Evolutionary conservation across 1,140 invertebrate genomes (phyloP).

Genomic region (Hyles vespertilio): DNA sequence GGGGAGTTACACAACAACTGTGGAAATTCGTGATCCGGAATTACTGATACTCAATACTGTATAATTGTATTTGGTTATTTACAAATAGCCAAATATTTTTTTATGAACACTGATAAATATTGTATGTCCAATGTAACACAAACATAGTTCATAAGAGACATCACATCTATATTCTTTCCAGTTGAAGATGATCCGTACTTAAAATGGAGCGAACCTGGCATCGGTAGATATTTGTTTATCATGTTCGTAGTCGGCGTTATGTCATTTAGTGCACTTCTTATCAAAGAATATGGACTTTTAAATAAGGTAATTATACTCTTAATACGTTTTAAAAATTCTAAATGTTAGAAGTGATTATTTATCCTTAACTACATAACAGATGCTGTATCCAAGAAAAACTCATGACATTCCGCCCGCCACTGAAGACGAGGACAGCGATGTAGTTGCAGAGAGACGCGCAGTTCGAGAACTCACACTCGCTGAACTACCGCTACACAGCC

Average conservation of each 20-base stretch:
- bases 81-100: no score
- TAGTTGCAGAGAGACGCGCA: constrained; percentile 57
- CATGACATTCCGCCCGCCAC: constrained; percentile 23
- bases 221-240: constrained; percentile 72
- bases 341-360: no score
- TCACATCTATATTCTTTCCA: constrained; percentile 35
- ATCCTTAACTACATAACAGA: constrained; percentile 15
- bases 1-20: no score
- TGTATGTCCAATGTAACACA: not conserved
- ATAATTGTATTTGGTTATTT: no score
- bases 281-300: constrained; percentile 73
- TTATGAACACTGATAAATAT: no score
- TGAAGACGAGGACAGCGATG: constrained; percentile 67
- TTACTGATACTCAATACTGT: no score
- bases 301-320: constrained; percentile 44
- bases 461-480: constrained; percentile 37
- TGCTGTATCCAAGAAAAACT: constrained; percentile 33
- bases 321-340: not conserved
- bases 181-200: constrained; percentile 69
- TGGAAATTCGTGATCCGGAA: no score
- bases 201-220: constrained; percentile 72
- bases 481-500: constrained; percentile 53
- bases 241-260: constrained; percentile 63
- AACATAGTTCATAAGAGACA: not conserved
- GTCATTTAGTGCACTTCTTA: constrained; percentile 53